A percentile compares a stretch with the other conserved stretches of the same genome.
These are phyloP conservation scores for Hormaphis cornu DNA, from an alignment of 1,140 invertebrate species.

Conservation along the genomic window DNA sequence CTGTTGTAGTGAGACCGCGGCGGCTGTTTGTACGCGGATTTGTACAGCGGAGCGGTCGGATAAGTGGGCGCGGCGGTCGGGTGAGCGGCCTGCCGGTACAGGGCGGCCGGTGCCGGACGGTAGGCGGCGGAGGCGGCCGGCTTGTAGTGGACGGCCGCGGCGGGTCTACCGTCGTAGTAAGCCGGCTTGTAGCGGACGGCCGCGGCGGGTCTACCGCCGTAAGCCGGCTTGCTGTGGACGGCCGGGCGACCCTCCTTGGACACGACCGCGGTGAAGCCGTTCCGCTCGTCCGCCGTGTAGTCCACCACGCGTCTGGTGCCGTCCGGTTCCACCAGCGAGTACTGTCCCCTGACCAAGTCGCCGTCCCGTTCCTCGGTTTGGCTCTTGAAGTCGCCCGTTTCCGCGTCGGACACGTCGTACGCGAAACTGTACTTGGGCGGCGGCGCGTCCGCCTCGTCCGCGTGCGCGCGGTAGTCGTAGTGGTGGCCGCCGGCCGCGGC, in stretches of 20 bases:
- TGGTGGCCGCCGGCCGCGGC: no score
- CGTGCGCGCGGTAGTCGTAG: not conserved
- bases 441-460: no score
- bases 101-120: not conserved
- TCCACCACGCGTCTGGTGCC: slow-evolving; percentile 64
- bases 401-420: slow-evolving; percentile 47
- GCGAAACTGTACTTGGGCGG: slow-evolving; percentile 47
- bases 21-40: not conserved
- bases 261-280: slow-evolving; percentile 65
- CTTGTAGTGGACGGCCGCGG: no score
- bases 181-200: no score
- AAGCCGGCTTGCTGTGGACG: not conserved
- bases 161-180: no score
- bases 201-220: no score
- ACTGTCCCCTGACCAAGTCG: slow-evolving; percentile 56
- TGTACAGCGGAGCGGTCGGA: not conserved
- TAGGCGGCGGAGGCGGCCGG: not conserved
- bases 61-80: not conserved
- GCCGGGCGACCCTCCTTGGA: slow-evolving; percentile 1
- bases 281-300: slow-evolving; percentile 65
- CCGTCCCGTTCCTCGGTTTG: slow-evolving; percentile 53
- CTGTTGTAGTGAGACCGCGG: no score
- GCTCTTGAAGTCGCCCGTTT: slow-evolving; percentile 54
- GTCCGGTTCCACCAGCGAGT: slow-evolving; percentile 66
- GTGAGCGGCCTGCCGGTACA: not conserved